Evolutionary conservation across 2,888 invertebrate genomes (phyloP), one percentile per base, ranked within the genome.

Genomic region (Acrocyrtus sp.): DNA sequence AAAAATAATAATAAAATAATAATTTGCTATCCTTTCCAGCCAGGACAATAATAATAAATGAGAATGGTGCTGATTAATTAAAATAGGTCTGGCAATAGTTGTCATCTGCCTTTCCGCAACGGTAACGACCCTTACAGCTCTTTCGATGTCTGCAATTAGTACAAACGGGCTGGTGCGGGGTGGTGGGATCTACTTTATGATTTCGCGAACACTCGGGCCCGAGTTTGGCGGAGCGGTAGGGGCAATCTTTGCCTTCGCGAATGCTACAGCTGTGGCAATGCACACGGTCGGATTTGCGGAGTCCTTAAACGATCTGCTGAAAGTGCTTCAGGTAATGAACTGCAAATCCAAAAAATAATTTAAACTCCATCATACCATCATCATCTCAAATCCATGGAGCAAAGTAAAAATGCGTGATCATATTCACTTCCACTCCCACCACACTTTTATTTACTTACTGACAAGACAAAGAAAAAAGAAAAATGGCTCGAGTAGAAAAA

Each of bases 271-370:
- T 41, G 86, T 86, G 27, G 85, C 88, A 47, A 88, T 88, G 87
- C 88, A 89, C 83, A 85, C 88, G n/a, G 88, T 89, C 47, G 89
- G 89, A 2, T 89, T 89, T 83, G 86, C 88, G n/a, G 89, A 89
- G 81, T 86, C 87, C 39, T 82, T 88, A 84, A 82, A 82, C 67
- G 83, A 83, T 75, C 74, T 83, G 48, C 85, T 95, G 43, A 81
- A 78, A 68, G 87, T 84, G 63, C 50, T 81, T 45, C 75, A 79
- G 76, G 80, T 78, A 69, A n/a, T n/a, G n/a, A n/a, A n/a, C n/a
- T n/a, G n/a, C n/a, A n/a, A n/a, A 26, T 39, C 39, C 39, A 34
- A 6, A n/a, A n/a, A n/a, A n/a, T n/a, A n/a, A n/a, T n/a, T n/a
- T n/a, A n/a, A n/a, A n/a, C n/a, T n/a, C n/a, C n/a, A n/a, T n/a